These are phyloP conservation scores for Linurgus olivaceus DNA, from an alignment of 2,797 vertebrate species.

Conservation along the genomic window DNA sequence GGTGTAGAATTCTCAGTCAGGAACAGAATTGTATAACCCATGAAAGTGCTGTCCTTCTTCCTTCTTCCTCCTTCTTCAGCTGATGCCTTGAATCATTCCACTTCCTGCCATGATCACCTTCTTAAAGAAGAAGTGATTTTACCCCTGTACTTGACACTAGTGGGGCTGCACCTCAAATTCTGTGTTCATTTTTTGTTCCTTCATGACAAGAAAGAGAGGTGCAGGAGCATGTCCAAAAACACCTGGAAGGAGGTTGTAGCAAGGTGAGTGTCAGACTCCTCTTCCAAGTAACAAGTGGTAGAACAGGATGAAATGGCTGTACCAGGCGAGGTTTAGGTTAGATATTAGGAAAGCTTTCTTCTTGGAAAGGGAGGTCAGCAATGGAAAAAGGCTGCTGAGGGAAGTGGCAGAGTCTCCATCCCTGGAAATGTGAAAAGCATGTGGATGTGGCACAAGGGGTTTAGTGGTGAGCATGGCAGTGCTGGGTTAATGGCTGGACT, in stretches of 20 bases:
- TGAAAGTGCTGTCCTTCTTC: not conserved
- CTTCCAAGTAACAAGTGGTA: not conserved
- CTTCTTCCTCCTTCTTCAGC: not conserved
- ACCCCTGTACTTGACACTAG: too few relatives aligned
- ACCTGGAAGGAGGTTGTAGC: not conserved
- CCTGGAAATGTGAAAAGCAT: not conserved
- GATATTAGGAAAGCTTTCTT: not conserved
- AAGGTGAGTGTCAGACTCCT: not conserved
- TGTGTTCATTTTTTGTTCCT: not conserved
- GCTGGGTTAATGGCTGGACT: not conserved
- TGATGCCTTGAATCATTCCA: not conserved
- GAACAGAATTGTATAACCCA: not conserved
- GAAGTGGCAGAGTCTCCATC: not conserved
- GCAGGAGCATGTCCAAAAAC: not conserved
- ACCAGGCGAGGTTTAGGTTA: not conserved
- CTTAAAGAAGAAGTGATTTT: not conserved
- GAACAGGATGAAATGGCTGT: not conserved
- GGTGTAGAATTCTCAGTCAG: not conserved
- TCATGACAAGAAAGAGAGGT: not conserved
- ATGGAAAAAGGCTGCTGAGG: accelerated
- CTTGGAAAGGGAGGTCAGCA: accelerated
- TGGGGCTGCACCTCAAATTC: not conserved
- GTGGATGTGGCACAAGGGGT: accelerated
- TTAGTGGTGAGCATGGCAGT: not conserved
- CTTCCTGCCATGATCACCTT: not conserved